Evolutionary conservation across 2,797 vertebrate species (phyloP).

Genomic region (Falco peregrinus): DNA sequence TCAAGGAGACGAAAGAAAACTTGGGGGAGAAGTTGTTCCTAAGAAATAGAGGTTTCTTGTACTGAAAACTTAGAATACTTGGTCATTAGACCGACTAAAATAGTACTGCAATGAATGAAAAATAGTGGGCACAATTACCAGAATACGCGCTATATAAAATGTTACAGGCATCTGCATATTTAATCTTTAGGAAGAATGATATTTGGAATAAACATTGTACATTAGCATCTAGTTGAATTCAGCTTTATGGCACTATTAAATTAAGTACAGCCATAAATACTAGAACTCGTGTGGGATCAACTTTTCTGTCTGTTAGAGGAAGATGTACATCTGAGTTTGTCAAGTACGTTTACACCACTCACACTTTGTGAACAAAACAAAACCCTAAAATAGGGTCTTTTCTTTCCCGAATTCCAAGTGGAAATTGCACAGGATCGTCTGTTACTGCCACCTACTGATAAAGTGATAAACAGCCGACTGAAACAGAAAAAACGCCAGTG

Average conservation of each 20-base stretch:
- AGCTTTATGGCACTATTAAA: background rate
- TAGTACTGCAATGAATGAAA: background rate
- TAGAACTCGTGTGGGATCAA: background rate
- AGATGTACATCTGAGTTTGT: background rate
- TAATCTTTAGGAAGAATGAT: background rate
- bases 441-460: conserved; percentile 65
- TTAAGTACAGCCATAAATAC: conserved; percentile 1
- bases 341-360: background rate
- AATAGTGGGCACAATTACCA: background rate
- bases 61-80: background rate
- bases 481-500: background rate
- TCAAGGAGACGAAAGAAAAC: background rate
- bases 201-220: background rate
- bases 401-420: background rate
- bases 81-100: background rate
- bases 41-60: background rate
- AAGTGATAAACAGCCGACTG: background rate
- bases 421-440: conserved; percentile 1
- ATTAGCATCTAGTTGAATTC: background rate
- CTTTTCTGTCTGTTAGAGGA: background rate
- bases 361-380: background rate
- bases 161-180: background rate
- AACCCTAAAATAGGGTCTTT: background rate
- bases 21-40: background rate
- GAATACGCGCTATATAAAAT: background rate